A percentile compares a stretch with the other conserved stretches of the same genome.
phyloP scores from a whole-genome alignment of 2,113 vertebrate genomes.

The Athene cunicularia region DNA sequence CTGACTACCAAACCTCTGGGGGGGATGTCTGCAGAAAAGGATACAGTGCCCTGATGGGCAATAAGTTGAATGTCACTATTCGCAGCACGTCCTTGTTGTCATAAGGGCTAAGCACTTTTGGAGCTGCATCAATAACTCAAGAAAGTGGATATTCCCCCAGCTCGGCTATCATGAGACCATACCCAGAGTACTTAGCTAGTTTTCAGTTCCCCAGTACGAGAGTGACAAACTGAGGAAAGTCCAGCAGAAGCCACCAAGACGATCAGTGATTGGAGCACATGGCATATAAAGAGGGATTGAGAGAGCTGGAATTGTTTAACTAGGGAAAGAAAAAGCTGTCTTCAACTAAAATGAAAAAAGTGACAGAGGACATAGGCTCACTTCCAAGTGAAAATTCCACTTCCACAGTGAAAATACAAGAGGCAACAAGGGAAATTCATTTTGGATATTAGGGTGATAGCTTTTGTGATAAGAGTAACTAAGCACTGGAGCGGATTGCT shows the following conservation, averaged over 20 bases:
- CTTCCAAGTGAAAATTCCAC: too few relatives aligned
- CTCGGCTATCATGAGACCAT: neutral
- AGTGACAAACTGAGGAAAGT: neutral
- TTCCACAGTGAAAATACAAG: neutral
- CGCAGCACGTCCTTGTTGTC: neutral
- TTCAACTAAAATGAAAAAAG: neutral
- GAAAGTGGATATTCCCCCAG: neutral
- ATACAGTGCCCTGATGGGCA: neutral
- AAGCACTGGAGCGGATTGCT: neutral
- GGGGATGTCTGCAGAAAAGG: neutral
- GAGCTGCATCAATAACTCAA: neutral
- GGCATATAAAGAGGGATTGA: neutral
- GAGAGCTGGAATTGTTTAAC: neutral
- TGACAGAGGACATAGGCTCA: neutral
- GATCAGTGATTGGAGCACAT: neutral
- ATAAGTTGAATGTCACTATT: neutral
- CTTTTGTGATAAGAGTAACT: neutral
- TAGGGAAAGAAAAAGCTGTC: neutral
- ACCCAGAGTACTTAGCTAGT: too few relatives aligned
- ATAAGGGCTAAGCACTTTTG: neutral
- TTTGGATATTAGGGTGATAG: neutral
- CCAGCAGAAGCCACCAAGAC: neutral
- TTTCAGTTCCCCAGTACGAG: too few relatives aligned
- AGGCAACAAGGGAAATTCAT: neutral
- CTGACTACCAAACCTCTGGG: neutral